These are phyloP conservation scores for Catocala sponsa DNA, from an alignment of 2,888 invertebrate species.

Conservation along the genomic window DNA sequence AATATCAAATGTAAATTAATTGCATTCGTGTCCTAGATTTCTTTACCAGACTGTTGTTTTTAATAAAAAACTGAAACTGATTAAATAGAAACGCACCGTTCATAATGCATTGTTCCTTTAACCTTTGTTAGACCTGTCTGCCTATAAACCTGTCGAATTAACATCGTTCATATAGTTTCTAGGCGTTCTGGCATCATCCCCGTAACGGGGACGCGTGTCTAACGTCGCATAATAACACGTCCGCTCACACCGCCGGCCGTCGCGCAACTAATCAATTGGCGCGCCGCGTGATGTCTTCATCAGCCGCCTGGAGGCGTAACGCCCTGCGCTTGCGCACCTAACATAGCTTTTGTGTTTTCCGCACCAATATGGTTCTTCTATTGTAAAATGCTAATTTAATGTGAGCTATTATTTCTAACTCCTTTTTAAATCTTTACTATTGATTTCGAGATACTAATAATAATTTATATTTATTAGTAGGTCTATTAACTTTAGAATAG, in stretches of 20 bases:
- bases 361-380: conserved; percentile 49
- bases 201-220: conserved; percentile 77
- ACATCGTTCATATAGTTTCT: conserved; percentile 48
- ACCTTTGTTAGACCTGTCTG: background rate
- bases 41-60: too few relatives aligned
- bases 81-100: background rate
- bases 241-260: conserved; percentile 72
- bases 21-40: too few relatives aligned
- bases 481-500: too few relatives aligned
- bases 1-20: too few relatives aligned
- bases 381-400: conserved; percentile 41
- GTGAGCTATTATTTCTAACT: background rate
- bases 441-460: background rate
- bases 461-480: too few relatives aligned
- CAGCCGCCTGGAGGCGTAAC: conserved; percentile 83
- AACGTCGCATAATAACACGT: conserved; percentile 85
- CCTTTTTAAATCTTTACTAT: background rate
- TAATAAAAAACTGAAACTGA: background rate
- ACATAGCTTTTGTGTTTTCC: conserved; percentile 50
- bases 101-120: background rate
- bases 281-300: conserved; percentile 86
- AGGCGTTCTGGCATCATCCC: conserved; percentile 45
- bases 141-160: conserved; percentile 47
- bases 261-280: conserved; percentile 87
- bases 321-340: conserved; percentile 76